phyloP scores from a whole-genome alignment of 2,797 vertebrate genomes.

The Platalea minor region DNA sequence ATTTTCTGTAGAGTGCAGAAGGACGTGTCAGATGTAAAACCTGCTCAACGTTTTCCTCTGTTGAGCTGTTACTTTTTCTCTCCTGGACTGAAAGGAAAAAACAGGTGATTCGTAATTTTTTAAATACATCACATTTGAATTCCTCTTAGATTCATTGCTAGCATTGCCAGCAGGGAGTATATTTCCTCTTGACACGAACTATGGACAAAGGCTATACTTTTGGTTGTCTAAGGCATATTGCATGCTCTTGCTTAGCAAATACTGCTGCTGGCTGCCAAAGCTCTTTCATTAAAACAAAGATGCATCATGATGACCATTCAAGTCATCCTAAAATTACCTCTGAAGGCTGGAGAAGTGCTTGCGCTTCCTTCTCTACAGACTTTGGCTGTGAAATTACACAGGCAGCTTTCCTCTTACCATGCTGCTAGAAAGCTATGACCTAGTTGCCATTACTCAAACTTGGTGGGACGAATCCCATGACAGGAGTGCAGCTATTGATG shows the following conservation, averaged over 20 bases:
- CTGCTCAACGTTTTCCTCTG: not conserved
- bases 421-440: too few species aligned
- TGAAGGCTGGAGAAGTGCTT: not conserved
- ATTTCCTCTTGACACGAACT: not conserved
- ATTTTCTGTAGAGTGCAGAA: not conserved
- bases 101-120: not conserved
- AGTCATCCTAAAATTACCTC: not conserved
- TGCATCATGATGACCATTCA: accelerated
- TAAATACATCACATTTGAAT: not conserved
- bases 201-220: not conserved
- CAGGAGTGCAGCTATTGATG: too few species aligned
- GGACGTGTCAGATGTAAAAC: not conserved
- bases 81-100: not conserved
- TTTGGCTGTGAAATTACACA: not conserved
- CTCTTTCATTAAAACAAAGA: not conserved
- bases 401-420: not conserved
- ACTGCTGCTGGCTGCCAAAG: not conserved
- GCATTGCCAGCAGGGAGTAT: not conserved
- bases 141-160: not conserved
- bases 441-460: too few species aligned
- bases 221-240: not conserved
- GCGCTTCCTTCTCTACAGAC: not conserved
- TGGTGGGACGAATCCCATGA: too few species aligned
- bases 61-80: not conserved
- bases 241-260: not conserved